These are phyloP conservation scores for Julus scandinavius DNA, from an alignment of 2,888 invertebrate species.

Conservation along the genomic window DNA sequence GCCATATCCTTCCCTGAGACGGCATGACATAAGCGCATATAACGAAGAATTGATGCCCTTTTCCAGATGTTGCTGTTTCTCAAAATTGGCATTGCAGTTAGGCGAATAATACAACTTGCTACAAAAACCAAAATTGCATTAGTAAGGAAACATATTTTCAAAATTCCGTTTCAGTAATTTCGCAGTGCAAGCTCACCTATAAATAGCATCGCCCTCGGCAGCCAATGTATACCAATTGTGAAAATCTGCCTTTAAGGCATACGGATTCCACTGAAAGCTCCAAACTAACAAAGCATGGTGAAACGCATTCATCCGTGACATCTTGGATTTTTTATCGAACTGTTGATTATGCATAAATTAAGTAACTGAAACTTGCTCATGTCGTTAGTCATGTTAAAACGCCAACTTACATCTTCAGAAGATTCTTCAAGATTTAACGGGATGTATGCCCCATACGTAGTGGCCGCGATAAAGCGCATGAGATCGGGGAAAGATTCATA, in stretches of 20 bases:
- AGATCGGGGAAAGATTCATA: slow-evolving; percentile 79
- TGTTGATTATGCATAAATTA: background rate
- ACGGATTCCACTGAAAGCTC: slow-evolving; percentile 70
- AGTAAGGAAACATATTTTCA: background rate
- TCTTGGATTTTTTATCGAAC: background rate
- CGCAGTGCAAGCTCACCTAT: background rate
- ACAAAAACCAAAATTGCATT: background rate
- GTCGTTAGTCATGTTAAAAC: background rate
- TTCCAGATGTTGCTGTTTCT: slow-evolving; percentile 75
- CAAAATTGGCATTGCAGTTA: slow-evolving; percentile 63
- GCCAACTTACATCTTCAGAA: slow-evolving; percentile 66
- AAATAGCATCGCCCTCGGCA: slow-evolving; percentile 16
- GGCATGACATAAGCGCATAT: slow-evolving; percentile 75
- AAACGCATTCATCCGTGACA: slow-evolving; percentile 70
- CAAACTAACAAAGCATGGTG: slow-evolving; percentile 73
- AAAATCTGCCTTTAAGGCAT: slow-evolving; percentile 63
- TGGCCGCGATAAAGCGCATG: slow-evolving; percentile 78
- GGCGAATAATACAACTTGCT: slow-evolving; percentile 12
- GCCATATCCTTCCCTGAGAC: slow-evolving; percentile 81
- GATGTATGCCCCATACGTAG: slow-evolving; percentile 79
- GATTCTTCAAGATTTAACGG: slow-evolving; percentile 65
- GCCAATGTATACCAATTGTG: slow-evolving; percentile 62
- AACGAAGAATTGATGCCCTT: slow-evolving; percentile 66
- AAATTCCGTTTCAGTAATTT: background rate
- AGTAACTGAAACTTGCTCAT: background rate